These are phyloP conservation scores for Leptosomus discolor DNA, from an alignment of 2,113 vertebrate species.

Conservation along the genomic window DNA sequence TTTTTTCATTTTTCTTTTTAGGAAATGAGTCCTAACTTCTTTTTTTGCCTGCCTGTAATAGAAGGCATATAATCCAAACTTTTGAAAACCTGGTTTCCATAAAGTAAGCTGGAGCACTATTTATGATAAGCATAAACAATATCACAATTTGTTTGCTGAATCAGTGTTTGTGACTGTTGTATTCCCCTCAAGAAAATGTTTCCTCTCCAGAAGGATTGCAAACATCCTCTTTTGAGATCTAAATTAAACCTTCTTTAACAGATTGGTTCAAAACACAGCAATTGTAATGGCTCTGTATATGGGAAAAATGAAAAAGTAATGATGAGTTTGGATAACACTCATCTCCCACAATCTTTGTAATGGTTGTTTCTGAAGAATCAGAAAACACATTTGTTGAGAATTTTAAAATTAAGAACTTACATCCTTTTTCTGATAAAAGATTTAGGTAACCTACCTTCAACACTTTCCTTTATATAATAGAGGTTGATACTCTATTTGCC, in stretches of 20 bases:
- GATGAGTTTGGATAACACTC: not conserved
- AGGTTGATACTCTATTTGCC: not conserved
- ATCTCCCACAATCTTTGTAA: not conserved
- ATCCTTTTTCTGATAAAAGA: not conserved
- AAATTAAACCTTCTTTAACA: not conserved
- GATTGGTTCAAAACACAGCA: not conserved
- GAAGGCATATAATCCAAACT: not conserved
- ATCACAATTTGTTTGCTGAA: not conserved
- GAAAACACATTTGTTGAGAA: not conserved
- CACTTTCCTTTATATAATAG: not conserved
- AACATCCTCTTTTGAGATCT: not conserved
- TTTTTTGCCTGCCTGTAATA: not conserved
- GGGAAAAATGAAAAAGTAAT: not conserved
- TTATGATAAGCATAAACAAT: not conserved
- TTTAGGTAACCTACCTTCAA: not conserved
- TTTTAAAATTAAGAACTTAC: not conserved
- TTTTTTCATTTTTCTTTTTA: not conserved
- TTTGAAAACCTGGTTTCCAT: not conserved
- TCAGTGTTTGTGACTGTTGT: not conserved
- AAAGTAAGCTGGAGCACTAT: not conserved
- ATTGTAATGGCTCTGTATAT: not conserved
- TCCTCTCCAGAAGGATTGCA: not conserved
- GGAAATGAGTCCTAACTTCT: not conserved
- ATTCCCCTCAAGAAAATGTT: not conserved
- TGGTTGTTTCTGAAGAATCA: not conserved